phyloP scores from a whole-genome alignment of 2,113 vertebrate genomes.

The Sapajus apella region DNA sequence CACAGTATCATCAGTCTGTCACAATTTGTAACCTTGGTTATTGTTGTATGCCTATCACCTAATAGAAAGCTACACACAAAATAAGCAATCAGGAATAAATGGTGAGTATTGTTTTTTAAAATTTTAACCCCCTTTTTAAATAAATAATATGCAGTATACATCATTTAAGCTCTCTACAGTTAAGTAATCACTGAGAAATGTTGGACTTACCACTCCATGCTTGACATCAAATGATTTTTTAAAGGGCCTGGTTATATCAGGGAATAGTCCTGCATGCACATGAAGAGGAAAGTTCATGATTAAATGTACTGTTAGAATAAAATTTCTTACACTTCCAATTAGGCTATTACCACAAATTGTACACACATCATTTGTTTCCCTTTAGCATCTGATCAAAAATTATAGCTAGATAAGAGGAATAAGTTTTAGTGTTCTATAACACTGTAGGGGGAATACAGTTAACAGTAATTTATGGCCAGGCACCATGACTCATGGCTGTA shows the following conservation, averaged over 20 bases:
- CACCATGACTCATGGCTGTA: too few species aligned
- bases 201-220: constrained; percentile 50
- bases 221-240: constrained; percentile 36
- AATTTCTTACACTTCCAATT: not conserved
- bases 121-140: not conserved
- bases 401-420: not conserved
- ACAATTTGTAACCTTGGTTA: not conserved
- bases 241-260: constrained; percentile 35
- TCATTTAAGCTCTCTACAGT: not conserved
- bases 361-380: not conserved
- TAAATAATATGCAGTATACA: not conserved
- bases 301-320: not conserved
- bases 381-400: not conserved
- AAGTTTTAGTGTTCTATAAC: not conserved
- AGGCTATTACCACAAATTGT: not conserved
- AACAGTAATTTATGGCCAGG: not conserved
- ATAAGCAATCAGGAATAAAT: not conserved
- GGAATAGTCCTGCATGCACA: constrained; percentile 54
- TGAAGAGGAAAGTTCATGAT: constrained; percentile 25
- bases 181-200: not conserved
- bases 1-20: not conserved
- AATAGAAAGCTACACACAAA: not conserved
- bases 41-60: not conserved
- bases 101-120: not conserved
- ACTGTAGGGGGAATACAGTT: not conserved